These are phyloP conservation scores for Synergus laeviventris DNA, from an alignment of 2,888 invertebrate species.

Conservation along the genomic window DNA sequence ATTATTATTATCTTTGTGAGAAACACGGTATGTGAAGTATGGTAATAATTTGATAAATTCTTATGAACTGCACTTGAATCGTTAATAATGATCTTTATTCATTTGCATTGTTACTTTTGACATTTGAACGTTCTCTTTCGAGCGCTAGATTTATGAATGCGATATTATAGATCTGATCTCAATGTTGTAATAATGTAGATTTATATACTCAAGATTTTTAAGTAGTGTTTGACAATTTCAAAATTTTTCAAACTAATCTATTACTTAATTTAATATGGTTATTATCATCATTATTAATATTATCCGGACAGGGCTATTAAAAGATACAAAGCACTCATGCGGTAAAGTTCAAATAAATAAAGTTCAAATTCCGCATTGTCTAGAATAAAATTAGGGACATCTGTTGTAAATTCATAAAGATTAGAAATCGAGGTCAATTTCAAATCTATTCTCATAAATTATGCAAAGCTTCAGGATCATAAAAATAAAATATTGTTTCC, in stretches of 20 bases:
- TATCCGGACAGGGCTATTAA: too few relatives aligned
- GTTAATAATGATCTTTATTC: conserved; percentile 5
- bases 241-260: not conserved
- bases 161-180: not conserved
- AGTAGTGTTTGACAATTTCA: not conserved
- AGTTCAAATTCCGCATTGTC: not conserved
- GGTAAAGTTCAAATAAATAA: too few relatives aligned
- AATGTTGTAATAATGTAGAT: not conserved
- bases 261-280: not conserved
- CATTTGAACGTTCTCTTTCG: conserved; percentile 15
- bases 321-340: too few relatives aligned
- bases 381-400: not conserved
- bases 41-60: not conserved
- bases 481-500: not conserved
- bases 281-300: too few relatives aligned
- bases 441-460: not conserved
- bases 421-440: not conserved
- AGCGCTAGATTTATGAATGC: not conserved
- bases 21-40: not conserved
- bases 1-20: not conserved
- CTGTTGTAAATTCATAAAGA: not conserved
- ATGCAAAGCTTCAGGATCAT: not conserved
- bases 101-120: conserved; percentile 12
- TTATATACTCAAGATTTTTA: not conserved
- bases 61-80: not conserved